phyloP scores from a whole-genome alignment of 2,888 invertebrate genomes.

The Coenonympha arcania region DNA sequence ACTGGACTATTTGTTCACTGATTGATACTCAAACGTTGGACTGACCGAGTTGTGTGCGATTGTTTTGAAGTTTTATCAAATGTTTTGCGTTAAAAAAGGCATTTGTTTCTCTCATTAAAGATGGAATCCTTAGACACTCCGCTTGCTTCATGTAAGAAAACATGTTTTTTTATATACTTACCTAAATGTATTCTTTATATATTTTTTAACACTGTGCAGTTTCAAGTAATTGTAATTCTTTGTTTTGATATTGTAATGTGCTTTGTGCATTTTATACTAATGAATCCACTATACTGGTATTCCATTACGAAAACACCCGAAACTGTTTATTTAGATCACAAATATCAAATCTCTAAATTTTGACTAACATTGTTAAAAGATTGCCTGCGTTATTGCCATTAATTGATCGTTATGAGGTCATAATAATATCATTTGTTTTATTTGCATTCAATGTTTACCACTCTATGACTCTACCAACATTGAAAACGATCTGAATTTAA shows the following conservation, averaged over 20 bases:
- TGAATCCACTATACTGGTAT: neutral
- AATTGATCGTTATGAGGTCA: constrained; percentile 14
- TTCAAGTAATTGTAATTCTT: neutral
- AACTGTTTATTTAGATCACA: neutral
- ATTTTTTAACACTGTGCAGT: no score
- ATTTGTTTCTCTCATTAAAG: neutral
- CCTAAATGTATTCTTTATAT: neutral
- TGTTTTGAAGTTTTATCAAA: constrained; percentile 16
- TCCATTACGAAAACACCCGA: neutral
- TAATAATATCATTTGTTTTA: constrained; percentile 56
- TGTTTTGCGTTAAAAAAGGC: constrained; percentile 8
- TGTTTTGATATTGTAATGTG: neutral
- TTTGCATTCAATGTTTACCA: constrained; percentile 44
- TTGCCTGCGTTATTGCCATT: neutral
- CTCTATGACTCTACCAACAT: constrained; percentile 39
- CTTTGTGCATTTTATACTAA: neutral
- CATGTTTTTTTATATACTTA: neutral
- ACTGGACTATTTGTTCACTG: constrained; percentile 36
- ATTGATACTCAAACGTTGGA: constrained; percentile 16
- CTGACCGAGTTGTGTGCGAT: constrained; percentile 12
- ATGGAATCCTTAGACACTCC: constrained; percentile 24
- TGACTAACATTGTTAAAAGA: neutral
- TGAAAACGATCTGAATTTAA: constrained; percentile 56
- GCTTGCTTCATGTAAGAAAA: constrained; percentile 23
- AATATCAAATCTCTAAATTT: neutral